Evolutionary conservation across 2,797 vertebrate genomes (phyloP).

Genomic region (Tarsius wallacei): DNA sequence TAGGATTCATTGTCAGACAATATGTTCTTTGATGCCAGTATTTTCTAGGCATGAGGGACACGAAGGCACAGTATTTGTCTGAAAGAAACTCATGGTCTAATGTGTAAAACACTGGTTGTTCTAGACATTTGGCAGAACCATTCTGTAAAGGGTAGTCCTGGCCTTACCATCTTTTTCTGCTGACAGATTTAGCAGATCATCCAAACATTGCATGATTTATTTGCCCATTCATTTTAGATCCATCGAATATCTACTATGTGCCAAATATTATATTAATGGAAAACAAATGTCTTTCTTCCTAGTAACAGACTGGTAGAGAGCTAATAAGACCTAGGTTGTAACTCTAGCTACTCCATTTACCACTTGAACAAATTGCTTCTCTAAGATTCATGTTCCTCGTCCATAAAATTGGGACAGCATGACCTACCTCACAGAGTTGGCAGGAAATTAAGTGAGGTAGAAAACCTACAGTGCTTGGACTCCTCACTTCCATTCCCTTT

Average conservation of each 20-base stretch:
- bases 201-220: background rate
- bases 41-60: background rate
- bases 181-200: constrained; percentile 14
- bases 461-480: background rate
- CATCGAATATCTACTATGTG: background rate
- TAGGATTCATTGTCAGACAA: background rate
- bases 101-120: background rate
- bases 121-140: background rate
- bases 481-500: background rate
- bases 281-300: constrained; percentile 14
- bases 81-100: background rate
- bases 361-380: background rate
- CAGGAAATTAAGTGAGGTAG: background rate
- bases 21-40: constrained; percentile 27
- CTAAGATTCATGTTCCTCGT: background rate
- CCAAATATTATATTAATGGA: background rate
- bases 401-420: background rate
- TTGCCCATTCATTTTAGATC: constrained; percentile 1
- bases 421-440: background rate
- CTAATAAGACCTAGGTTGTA: background rate
- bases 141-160: background rate
- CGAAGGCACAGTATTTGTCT: background rate
- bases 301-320: background rate
- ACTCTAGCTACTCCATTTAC: background rate
- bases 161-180: background rate